Evolutionary conservation across 2,888 invertebrate genomes (phyloP).

Genomic region (Nomada fucata): DNA sequence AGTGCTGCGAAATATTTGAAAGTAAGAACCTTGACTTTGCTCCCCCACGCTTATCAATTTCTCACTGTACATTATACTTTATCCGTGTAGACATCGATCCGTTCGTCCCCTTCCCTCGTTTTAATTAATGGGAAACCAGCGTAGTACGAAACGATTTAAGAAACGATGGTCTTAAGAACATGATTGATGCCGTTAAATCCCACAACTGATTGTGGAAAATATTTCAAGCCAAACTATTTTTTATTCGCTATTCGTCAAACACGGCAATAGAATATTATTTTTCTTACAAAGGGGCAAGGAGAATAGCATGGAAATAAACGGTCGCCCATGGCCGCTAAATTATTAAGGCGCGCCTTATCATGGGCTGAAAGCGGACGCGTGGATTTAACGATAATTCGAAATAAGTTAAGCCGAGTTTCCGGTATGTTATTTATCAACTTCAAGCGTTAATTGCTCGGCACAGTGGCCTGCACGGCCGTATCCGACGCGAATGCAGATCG

Average conservation of each 20-base stretch:
- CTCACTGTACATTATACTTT: conserved; percentile 41
- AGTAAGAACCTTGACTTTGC: too few relatives aligned
- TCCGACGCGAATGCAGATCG: conserved; percentile 53
- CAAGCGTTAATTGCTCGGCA: conserved; percentile 61
- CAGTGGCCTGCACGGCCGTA: conserved; percentile 46
- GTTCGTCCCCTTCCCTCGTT: too few relatives aligned
- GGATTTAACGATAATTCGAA: conserved; percentile 54
- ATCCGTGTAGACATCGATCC: neutral
- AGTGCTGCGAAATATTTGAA: conserved; percentile 72
- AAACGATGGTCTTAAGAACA: too few relatives aligned
- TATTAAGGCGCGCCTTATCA: conserved; percentile 26
- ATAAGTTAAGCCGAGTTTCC: conserved; percentile 59
- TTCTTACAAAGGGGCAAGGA: neutral
- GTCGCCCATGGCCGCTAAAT: neutral
- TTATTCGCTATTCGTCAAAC: too few relatives aligned
- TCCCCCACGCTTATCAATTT: conserved; percentile 34
- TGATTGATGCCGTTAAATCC: too few relatives aligned
- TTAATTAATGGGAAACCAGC: too few relatives aligned
- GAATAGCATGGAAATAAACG: neutral
- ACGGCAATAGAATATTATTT: neutral
- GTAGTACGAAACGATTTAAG: too few relatives aligned
- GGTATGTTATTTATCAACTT: conserved; percentile 64
- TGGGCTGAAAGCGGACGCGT: conserved; percentile 25
- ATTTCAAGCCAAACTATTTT: too few relatives aligned
- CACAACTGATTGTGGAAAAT: too few relatives aligned